Conservation (phyloP, 2,113 vertebrate genomes). For the Chinchilla lanigera region DNA sequence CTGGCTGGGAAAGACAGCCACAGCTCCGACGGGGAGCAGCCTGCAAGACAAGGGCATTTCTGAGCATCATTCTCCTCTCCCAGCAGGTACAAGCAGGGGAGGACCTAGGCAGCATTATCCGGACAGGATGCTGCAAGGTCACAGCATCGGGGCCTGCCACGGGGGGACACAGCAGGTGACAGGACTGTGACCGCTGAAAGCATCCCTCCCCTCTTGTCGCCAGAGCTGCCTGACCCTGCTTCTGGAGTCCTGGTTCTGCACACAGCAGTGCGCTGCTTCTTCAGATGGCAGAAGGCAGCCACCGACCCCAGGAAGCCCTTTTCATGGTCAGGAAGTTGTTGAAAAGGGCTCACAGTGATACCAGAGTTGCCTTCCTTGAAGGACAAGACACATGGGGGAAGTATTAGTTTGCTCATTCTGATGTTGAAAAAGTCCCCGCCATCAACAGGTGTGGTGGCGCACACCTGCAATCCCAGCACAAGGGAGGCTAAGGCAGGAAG, state of each 20-base stretch:
- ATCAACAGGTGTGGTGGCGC: background rate
- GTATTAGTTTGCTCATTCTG: background rate
- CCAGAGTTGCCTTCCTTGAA: background rate
- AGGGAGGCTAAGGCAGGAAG: background rate
- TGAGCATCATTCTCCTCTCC: background rate
- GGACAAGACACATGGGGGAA: background rate
- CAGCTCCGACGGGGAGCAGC: background rate
- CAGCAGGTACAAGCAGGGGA: background rate
- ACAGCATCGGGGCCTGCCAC: background rate
- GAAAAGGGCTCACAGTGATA: background rate
- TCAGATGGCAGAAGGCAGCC: background rate
- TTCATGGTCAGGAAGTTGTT: background rate
- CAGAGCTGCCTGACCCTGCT: background rate
- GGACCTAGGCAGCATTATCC: background rate
- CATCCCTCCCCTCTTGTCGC: background rate
- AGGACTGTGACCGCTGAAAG: background rate
- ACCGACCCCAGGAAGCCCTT: background rate
- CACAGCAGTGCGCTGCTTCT: background rate
- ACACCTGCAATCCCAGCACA: background rate
- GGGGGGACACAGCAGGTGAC: background rate
- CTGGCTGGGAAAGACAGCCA: background rate
- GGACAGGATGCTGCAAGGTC: background rate
- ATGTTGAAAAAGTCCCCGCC: background rate
- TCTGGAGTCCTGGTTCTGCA: background rate
- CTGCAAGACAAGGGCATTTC: background rate